These are phyloP conservation scores for Origma solitaria DNA, from an alignment of 2,113 vertebrate species.

Conservation along the genomic window DNA sequence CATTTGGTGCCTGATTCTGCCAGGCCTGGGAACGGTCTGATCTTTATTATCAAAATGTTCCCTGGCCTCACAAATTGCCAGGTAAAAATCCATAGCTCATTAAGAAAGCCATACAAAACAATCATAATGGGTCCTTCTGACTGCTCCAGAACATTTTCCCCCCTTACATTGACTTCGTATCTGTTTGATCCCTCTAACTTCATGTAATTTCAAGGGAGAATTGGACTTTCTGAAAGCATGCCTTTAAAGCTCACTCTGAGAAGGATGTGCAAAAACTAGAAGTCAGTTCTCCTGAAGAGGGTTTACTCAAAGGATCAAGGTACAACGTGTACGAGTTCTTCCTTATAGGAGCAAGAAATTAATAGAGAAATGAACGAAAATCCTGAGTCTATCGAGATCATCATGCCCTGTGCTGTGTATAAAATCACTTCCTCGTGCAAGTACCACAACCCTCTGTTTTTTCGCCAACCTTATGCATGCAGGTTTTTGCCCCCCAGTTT, in stretches of 20 bases:
- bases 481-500: not conserved
- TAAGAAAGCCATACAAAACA: not conserved
- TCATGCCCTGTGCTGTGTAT: not conserved
- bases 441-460: not conserved
- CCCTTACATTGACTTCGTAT: not conserved
- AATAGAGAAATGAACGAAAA: not conserved
- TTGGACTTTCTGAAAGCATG: not conserved
- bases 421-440: not conserved
- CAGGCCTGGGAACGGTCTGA: not conserved
- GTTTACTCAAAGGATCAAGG: not conserved
- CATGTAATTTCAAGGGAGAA: not conserved
- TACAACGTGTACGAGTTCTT: not conserved
- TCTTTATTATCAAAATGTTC: not conserved
- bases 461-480: accelerated
- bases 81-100: not conserved
- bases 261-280: not conserved
- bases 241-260: not conserved
- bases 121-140: not conserved
- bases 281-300: not conserved
- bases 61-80: not conserved
- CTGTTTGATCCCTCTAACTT: not conserved
- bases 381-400: not conserved
- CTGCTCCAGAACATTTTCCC: not conserved
- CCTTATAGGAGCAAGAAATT: not conserved
- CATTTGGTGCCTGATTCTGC: not conserved